Evolutionary conservation across 2,888 invertebrate species (phyloP).

Genomic region (Orthonychiurus folsomi): DNA sequence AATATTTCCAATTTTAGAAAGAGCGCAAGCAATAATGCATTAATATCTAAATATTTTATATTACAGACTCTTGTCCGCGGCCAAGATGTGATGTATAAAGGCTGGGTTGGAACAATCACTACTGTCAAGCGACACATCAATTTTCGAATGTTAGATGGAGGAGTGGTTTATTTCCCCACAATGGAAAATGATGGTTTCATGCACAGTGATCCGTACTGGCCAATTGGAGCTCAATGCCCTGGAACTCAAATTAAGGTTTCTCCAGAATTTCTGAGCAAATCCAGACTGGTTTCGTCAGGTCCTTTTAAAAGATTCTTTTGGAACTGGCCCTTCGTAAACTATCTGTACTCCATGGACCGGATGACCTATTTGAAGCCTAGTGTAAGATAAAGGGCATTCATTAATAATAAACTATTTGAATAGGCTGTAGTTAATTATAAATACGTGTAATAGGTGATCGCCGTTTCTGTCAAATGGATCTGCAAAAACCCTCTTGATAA

Average conservation of each 20-base stretch:
- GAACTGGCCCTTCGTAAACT: not conserved
- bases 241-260: not conserved
- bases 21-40: not conserved
- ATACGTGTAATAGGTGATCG: not conserved
- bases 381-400: not conserved
- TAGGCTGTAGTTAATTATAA: not conserved
- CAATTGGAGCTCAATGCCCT: slow-evolving; percentile 7
- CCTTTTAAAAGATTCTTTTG: not conserved
- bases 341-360: not conserved
- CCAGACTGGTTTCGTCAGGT: not conserved
- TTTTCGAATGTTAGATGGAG: slow-evolving; percentile 28
- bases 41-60: not conserved
- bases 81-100: slow-evolving; percentile 27
- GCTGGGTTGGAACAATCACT: slow-evolving; percentile 35
- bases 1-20: not conserved
- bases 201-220: slow-evolving; percentile 34
- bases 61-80: slow-evolving; percentile 31
- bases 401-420: not conserved
- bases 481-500: not conserved
- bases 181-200: slow-evolving; percentile 33
- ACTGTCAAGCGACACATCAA: slow-evolving; percentile 26
- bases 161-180: slow-evolving; percentile 22
- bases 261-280: not conserved
- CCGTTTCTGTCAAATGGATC: slow-evolving; percentile 3
- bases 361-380: not conserved